Evolutionary conservation across 2,888 invertebrate species (phyloP).

Genomic region (Druceiella hillmani): DNA sequence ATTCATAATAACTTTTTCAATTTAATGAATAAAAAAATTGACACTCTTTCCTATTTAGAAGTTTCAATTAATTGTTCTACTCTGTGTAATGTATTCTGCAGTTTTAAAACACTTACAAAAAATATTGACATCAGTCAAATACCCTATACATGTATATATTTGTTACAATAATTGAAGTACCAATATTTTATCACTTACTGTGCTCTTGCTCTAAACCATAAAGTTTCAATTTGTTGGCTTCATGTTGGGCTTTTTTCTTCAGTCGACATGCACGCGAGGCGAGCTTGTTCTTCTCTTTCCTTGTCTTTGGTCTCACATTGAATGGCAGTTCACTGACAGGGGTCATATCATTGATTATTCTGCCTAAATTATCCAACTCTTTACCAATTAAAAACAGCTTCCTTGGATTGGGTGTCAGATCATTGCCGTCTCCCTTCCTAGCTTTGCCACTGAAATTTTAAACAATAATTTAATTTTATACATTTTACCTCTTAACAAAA

Average conservation of each 20-base stretch:
- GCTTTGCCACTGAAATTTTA: constrained; percentile 68
- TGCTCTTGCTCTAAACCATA: constrained; percentile 92
- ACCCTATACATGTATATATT: too few species aligned
- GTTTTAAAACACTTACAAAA: too few species aligned
- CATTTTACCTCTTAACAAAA: constrained; percentile 3
- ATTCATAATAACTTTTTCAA: too few species aligned
- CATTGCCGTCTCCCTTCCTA: constrained; percentile 95
- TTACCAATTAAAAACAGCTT: constrained; percentile 88
- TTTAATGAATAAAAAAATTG: too few species aligned
- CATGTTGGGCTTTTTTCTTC: constrained; percentile 98
- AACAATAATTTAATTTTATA: constrained; percentile 8
- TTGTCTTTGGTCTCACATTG: constrained; percentile 82
- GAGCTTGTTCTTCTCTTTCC: constrained; percentile 96
- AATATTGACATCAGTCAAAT: too few species aligned
- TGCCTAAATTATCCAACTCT: constrained; percentile 85
- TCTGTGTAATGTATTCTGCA: too few species aligned
- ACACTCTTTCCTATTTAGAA: too few species aligned
- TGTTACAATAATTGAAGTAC: constrained; percentile 22
- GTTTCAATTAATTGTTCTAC: too few species aligned
- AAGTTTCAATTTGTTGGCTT: constrained; percentile 95
- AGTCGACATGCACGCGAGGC: constrained; percentile 94
- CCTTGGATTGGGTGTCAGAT: constrained; percentile 90
- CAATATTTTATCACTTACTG: constrained; percentile 71
- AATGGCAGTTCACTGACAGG: constrained; percentile 91
- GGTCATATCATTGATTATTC: constrained; percentile 92